phyloP scores from a whole-genome alignment of 2,797 vertebrate species.

The Pelochelys cantorii region DNA sequence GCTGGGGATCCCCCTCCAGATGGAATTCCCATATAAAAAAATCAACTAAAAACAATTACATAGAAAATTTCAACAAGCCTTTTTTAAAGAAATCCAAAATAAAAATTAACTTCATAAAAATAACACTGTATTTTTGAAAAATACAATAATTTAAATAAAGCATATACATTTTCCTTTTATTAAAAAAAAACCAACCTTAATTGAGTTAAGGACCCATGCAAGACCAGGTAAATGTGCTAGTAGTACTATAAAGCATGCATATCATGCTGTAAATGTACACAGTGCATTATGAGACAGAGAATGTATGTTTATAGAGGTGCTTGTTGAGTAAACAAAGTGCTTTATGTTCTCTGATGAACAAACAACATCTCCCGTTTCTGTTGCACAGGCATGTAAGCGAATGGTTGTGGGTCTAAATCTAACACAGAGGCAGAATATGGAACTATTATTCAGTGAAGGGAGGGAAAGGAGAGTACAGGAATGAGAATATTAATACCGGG shows the following conservation, averaged over 20 bases:
- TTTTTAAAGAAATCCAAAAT: too few species aligned
- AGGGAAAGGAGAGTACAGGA: not conserved
- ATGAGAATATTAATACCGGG: not conserved
- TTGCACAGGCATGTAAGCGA: fast-evolving
- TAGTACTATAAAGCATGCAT: not conserved
- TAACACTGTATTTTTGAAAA: too few species aligned
- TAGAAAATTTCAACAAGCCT: too few species aligned
- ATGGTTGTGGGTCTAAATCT: fast-evolving
- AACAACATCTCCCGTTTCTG: not conserved
- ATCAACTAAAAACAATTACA: too few species aligned
- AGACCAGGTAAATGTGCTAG: too few species aligned
- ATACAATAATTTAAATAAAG: too few species aligned
- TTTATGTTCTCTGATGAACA: not conserved
- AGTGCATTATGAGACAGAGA: not conserved
- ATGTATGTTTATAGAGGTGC: not conserved
- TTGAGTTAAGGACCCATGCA: too few species aligned
- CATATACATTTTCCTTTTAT: too few species aligned
- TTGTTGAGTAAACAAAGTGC: not conserved
- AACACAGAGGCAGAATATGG: not conserved
- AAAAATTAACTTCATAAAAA: too few species aligned
- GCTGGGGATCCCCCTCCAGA: too few species aligned
- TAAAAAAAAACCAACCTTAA: too few species aligned
- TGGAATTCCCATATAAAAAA: too few species aligned
- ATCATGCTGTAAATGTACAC: not conserved
- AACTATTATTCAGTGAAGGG: not conserved